Percentiles rank a stretch among this genome's conserved stretches.
phyloP scores from a whole-genome alignment of 1,140 invertebrate species.

The Galleria mellonella region DNA sequence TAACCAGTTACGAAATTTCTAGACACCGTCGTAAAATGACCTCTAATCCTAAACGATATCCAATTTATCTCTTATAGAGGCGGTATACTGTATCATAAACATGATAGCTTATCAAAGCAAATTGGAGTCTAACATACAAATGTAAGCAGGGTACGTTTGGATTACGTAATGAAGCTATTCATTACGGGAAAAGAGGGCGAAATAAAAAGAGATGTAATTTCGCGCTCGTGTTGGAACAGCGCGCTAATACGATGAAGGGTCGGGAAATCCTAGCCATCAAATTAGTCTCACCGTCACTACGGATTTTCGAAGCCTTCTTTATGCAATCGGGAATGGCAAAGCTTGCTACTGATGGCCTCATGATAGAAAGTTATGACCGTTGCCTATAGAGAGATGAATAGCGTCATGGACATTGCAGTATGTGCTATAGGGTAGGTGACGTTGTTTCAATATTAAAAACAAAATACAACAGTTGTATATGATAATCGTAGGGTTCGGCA shows the following conservation, averaged over 20 bases:
- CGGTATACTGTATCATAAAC: background rate
- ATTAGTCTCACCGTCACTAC: slow-evolving; percentile 26
- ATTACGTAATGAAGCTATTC: slow-evolving; percentile 46
- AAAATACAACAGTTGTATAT: no score
- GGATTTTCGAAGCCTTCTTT: slow-evolving; percentile 15
- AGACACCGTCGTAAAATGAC: no score
- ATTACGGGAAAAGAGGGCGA: slow-evolving; percentile 25
- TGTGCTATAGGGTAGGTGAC: no score
- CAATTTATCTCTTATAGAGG: no score
- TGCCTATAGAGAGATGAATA: no score
- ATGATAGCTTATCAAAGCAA: background rate
- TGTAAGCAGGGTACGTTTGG: slow-evolving; percentile 23
- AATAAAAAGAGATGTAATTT: slow-evolving; percentile 46
- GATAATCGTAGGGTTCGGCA: no score
- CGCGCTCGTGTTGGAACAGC: slow-evolving; percentile 36
- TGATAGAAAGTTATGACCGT: no score
- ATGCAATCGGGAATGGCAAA: background rate
- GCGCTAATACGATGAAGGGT: slow-evolving; percentile 42
- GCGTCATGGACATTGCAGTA: no score
- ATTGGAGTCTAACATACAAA: slow-evolving; percentile 10
- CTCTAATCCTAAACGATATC: no score
- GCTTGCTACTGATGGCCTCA: no score
- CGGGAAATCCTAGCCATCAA: slow-evolving; percentile 29
- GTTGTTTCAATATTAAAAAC: no score
- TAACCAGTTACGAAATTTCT: no score